phyloP scores from a whole-genome alignment of 2,797 vertebrate species.

The Artibeus lituratus region DNA sequence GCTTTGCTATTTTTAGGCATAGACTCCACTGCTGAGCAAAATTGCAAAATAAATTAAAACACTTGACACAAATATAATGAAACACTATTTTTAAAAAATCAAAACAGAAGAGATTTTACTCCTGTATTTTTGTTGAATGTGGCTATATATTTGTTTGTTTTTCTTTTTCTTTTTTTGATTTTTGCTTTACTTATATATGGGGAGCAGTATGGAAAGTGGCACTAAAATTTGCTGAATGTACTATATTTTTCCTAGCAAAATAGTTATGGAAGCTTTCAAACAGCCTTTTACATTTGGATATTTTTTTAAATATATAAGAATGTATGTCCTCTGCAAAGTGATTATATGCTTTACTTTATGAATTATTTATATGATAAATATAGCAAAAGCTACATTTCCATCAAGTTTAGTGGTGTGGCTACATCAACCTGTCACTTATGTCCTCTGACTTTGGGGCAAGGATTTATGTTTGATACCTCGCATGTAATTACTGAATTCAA shows the following conservation, averaged over 20 bases:
- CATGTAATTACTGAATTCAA: not conserved
- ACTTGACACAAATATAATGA: not conserved
- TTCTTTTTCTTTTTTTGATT: not conserved
- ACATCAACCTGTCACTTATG: not conserved
- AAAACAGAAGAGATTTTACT: not conserved
- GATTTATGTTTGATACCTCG: not conserved
- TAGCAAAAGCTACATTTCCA: not conserved
- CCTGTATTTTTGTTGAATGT: not conserved
- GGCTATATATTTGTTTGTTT: not conserved
- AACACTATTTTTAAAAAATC: constrained; percentile 1
- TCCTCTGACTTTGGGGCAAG: not conserved
- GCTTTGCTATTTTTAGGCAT: not conserved
- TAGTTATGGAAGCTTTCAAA: not conserved
- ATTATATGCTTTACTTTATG: not conserved
- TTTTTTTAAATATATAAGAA: not conserved
- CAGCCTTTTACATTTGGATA: not conserved
- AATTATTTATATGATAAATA: not conserved
- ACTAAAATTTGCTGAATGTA: not conserved
- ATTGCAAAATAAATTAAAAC: constrained; percentile 44
- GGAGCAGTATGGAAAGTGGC: not conserved
- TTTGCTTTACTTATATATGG: not conserved
- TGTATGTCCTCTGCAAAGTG: not conserved
- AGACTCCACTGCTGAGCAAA: not conserved
- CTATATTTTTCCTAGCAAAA: not conserved
- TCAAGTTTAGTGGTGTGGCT: not conserved